Percentiles rank a stretch among this genome's conserved stretches.
Conservation (phyloP, 2,113 vertebrate species). For the Panthera tigris region DNA sequence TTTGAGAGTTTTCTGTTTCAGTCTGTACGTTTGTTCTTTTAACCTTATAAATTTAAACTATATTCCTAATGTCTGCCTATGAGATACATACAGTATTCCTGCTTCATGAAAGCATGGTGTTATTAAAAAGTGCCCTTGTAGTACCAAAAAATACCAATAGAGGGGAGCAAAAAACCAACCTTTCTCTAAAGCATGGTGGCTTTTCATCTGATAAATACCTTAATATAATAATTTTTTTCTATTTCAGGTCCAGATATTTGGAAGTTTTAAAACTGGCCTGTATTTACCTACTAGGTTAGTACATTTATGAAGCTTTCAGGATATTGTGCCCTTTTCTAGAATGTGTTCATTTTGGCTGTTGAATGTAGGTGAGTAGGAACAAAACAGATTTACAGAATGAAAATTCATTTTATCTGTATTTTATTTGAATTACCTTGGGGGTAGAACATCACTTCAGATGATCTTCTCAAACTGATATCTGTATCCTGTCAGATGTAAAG, state of each 20-base stretch:
- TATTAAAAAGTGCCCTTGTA: slow-evolving; percentile 22
- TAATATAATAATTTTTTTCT: slow-evolving; percentile 63
- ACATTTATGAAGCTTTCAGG: slow-evolving; percentile 52
- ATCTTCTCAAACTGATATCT: not conserved
- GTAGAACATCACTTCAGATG: not conserved
- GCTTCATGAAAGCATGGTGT: not conserved
- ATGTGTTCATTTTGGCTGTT: not conserved
- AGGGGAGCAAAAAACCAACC: slow-evolving; percentile 75
- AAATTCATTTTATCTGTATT: not conserved
- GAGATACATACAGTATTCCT: not conserved
- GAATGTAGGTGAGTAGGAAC: not conserved
- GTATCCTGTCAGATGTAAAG: not conserved
- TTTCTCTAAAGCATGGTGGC: not conserved
- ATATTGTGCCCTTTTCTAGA: not conserved
- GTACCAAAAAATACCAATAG: slow-evolving; percentile 74
- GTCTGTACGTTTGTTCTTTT: not conserved
- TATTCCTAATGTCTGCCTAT: not conserved
- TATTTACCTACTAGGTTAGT: slow-evolving; percentile 97
- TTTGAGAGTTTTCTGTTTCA: not conserved
- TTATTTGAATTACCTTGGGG: not conserved
- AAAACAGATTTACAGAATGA: not conserved
- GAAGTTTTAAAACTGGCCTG: slow-evolving; percentile 96
- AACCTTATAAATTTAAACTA: not conserved
- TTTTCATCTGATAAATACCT: not conserved
- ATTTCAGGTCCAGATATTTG: slow-evolving; percentile 95